Evolutionary conservation across 1,140 invertebrate species (phyloP), one percentile per base, ranked within the genome.

Genomic region (Leptinotarsa defecta): DNA sequence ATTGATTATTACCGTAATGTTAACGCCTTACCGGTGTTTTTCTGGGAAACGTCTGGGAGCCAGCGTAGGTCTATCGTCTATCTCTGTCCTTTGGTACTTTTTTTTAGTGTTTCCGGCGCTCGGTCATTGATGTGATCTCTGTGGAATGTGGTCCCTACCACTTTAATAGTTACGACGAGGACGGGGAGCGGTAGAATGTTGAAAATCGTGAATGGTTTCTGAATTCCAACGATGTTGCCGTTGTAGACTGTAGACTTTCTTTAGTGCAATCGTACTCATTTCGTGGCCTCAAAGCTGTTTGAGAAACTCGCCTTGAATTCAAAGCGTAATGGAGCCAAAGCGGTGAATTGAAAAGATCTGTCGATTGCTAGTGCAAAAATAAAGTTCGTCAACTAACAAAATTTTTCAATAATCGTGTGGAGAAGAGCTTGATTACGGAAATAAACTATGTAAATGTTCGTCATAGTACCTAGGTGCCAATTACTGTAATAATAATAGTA

Each of bases 41-140:
- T 81, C 80, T 74, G 61, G 76, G 80, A 81, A 81, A 57, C 76
- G 80, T 79, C 80, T 79, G 76, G 78, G 76, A 67, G 72, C 64
- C 68, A 34, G 74, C 77, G 76, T 80, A 77, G 74, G 79, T 78
- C 77, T 79, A 68, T 77, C 76, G 67, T 81, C 74, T 71, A 67
- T 78, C 77, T 77, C 73, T 78, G 49, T 79, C 72, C 62, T 43
- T 69, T 61, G 65, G 62, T 64, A 68, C 62, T 70, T 77, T 83
- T 83, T 84, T 83, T 82, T 82, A 74, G 74, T 81, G 77, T 83
- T 82, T 83, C 79, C 81, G 81, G 82, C 79, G 82, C 74, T 82
- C 83, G 84, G 84, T 84, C 84, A 85, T 85, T 85, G 83, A 85
- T 85, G 82, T 85, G 84, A 84, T 85, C 83, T 84, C 81, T 80